Conservation (phyloP, 2,113 vertebrate genomes). For the Mobula hypostoma region DNA sequence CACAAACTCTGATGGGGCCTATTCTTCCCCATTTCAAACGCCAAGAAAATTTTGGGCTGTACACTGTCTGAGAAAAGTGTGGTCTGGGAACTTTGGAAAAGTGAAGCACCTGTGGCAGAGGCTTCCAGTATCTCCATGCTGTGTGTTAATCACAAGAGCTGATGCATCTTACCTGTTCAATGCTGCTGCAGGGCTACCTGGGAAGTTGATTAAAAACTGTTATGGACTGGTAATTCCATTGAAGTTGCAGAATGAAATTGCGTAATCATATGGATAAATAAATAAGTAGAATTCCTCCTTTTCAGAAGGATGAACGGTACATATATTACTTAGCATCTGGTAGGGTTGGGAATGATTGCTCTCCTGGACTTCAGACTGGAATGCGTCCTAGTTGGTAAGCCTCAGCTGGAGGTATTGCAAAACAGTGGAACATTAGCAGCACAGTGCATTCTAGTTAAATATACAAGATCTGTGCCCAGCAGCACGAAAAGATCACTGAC, state of each 20-base stretch:
- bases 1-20: background rate
- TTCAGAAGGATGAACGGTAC: background rate
- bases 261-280: conserved; percentile 5
- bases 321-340: background rate
- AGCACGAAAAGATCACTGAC: background rate
- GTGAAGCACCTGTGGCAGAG: background rate
- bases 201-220: background rate
- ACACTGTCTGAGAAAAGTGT: background rate
- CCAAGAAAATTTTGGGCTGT: background rate
- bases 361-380: background rate
- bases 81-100: background rate
- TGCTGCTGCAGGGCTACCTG: background rate
- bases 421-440: background rate
- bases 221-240: background rate
- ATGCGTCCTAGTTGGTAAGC: background rate
- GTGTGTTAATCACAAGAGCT: background rate
- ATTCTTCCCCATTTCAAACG: background rate
- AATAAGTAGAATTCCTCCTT: background rate
- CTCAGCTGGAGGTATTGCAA: background rate
- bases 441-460: background rate
- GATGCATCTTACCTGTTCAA: background rate
- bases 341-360: background rate
- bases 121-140: background rate
- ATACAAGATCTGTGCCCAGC: background rate
- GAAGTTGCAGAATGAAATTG: conserved; percentile 5